phyloP scores from a whole-genome alignment of 1,140 invertebrate genomes.

The Drosophila albomicans region DNA sequence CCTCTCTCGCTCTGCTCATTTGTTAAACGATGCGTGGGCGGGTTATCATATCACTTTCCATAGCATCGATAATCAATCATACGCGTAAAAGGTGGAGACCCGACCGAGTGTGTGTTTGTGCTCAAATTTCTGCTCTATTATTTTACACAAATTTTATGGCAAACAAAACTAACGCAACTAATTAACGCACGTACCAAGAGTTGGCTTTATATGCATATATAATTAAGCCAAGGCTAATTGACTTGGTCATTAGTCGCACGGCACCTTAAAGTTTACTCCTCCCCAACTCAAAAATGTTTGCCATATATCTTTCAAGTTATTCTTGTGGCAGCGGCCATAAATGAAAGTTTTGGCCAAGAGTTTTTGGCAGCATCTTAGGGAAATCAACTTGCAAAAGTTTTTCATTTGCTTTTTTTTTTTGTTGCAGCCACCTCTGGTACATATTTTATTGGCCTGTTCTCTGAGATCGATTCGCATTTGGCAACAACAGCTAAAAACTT shows the following conservation, averaged over 20 bases:
- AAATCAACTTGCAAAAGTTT: slow-evolving; percentile 32
- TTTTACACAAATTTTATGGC: slow-evolving; percentile 27
- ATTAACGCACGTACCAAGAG: slow-evolving; percentile 19
- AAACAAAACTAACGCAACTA: slow-evolving; percentile 31
- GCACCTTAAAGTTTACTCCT: slow-evolving; percentile 18
- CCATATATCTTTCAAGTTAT: slow-evolving; percentile 2
- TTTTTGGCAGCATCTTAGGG: slow-evolving; percentile 16
- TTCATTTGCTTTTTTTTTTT: not conserved
- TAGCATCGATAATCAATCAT: slow-evolving; percentile 75
- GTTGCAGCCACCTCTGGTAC: not conserved
- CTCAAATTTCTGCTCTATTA: not conserved
- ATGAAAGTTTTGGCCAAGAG: slow-evolving; percentile 18
- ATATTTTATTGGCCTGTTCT: slow-evolving; percentile 35
- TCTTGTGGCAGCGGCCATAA: slow-evolving; percentile 13
- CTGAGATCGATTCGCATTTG: slow-evolving; percentile 1
- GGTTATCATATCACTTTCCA: slow-evolving; percentile 29
- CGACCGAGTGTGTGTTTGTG: not conserved
- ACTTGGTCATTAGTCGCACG: slow-evolving; percentile 26
- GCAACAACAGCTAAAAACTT: slow-evolving; percentile 12
- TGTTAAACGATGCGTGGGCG: slow-evolving; percentile 71
- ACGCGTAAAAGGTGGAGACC: slow-evolving; percentile 42
- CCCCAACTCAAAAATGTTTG: slow-evolving; percentile 5
- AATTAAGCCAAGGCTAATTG: slow-evolving; percentile 33
- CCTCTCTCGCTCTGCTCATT: slow-evolving; percentile 52
- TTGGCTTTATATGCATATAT: not conserved